phyloP scores from a whole-genome alignment of 2,888 invertebrate genomes.

The Deilephila elpenor region DNA sequence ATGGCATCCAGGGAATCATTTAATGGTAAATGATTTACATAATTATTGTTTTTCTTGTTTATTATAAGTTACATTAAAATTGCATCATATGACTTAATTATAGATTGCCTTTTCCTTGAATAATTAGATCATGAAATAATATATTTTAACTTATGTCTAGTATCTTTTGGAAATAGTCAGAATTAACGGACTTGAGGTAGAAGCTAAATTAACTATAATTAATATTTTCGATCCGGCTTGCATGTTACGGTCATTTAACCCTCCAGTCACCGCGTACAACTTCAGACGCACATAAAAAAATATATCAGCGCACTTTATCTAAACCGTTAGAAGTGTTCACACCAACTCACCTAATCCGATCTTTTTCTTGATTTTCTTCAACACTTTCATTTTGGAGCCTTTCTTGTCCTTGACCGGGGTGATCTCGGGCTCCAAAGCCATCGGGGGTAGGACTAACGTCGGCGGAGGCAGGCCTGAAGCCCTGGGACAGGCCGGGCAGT shows the following conservation, averaged over 20 bases:
- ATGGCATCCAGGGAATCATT: neutral
- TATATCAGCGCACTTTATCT: conserved; percentile 30
- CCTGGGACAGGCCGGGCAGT: conserved; percentile 82
- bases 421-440: conserved; percentile 76
- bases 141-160: neutral
- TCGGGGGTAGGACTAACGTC: conserved; percentile 77
- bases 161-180: neutral
- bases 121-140: neutral
- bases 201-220: neutral
- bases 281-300: conserved; percentile 8
- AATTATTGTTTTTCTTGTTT: neutral
- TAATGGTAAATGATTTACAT: too few species aligned
- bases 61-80: neutral
- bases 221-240: neutral
- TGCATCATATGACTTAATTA: neutral
- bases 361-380: conserved; percentile 94
- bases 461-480: conserved; percentile 76
- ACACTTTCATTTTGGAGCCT: conserved; percentile 92
- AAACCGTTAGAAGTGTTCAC: conserved; percentile 27
- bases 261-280: neutral
- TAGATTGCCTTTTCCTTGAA: neutral
- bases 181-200: too few species aligned
- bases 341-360: conserved; percentile 92
- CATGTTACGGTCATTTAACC: conserved; percentile 15
- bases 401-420: conserved; percentile 80